Percentiles rank a stretch among this genome's conserved stretches.
These are phyloP conservation scores for Drosophila stalkeri DNA, from an alignment of 2,888 invertebrate species.

Conservation along the genomic window DNA sequence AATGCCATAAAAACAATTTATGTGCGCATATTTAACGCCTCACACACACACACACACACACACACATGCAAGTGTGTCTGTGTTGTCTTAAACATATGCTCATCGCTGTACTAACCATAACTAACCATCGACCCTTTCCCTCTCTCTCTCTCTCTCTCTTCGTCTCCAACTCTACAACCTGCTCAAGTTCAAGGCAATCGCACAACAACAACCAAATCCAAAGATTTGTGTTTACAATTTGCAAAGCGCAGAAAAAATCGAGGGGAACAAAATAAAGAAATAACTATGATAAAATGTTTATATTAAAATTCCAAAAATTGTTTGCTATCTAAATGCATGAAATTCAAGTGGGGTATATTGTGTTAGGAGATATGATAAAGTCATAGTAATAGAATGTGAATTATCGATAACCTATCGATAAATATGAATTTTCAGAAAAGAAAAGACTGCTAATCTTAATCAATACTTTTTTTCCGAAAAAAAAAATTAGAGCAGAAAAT, in stretches of 20 bases:
- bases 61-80: not conserved
- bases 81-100: conserved; percentile 17
- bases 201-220: conserved; percentile 26
- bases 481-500: no score
- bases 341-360: not conserved
- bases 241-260: conserved; percentile 29
- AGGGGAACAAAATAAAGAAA: conserved; percentile 2
- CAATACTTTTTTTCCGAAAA: no score
- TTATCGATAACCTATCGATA: not conserved
- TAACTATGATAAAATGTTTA: conserved; percentile 27
- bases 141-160: not conserved
- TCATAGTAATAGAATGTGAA: not conserved
- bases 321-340: not conserved
- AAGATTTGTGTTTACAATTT: conserved; percentile 55
- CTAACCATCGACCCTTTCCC: not conserved
- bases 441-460: no score
- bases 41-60: conserved; percentile 9
- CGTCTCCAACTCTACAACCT: conserved; percentile 2
- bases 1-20: conserved; percentile 68
- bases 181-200: conserved; percentile 48
- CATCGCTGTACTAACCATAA: conserved; percentile 36
- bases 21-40: conserved; percentile 62
- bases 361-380: not conserved
- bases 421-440: not conserved
- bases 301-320: conserved; percentile 25